A percentile compares a stretch with the other conserved stretches of the same genome.
Conservation (phyloP, 2,797 vertebrate genomes). For the Hyperoplus lanceolatus region DNA sequence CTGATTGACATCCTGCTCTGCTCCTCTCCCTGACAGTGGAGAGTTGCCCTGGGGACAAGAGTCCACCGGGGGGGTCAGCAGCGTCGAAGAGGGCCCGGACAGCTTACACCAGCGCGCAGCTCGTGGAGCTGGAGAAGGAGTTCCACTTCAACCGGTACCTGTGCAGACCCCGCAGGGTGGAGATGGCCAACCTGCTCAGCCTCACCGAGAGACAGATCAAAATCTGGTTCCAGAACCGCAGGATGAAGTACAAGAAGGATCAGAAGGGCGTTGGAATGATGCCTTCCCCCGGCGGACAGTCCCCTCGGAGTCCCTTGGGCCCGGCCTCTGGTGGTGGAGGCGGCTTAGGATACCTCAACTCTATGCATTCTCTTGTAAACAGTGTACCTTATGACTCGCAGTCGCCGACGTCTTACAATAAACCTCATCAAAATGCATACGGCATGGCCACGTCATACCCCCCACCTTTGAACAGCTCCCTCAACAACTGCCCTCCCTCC, state of each 20-base stretch:
- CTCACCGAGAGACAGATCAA: conserved; percentile 99
- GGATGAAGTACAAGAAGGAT: conserved; percentile 99
- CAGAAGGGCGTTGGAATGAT: conserved; percentile 98
- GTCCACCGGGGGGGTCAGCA: conserved; percentile 94
- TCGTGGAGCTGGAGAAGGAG: conserved; percentile 99
- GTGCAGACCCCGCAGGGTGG: conserved; percentile 94
- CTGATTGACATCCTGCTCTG: conserved; percentile 78
- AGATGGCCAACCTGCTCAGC: conserved; percentile 98
- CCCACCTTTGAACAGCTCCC: conserved; percentile 89
- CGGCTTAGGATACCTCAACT: conserved; percentile 93
- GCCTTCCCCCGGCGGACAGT: conserved; percentile 96
- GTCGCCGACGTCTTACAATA: conserved; percentile 94
- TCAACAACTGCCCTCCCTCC: conserved; percentile 93
- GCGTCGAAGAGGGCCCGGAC: conserved; percentile 97
- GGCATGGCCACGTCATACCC: conserved; percentile 93
- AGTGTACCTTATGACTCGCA: conserved; percentile 95
- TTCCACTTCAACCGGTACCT: conserved; percentile 99
- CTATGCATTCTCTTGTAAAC: conserved; percentile 98
- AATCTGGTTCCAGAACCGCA: conserved; percentile 99
- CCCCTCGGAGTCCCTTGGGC: conserved; percentile 92
- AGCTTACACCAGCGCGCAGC: conserved; percentile 98
- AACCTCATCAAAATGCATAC: conserved; percentile 93
- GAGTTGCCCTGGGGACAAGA: conserved; percentile 97
- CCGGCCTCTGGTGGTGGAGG: conserved; percentile 80
- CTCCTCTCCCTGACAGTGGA: conserved; percentile 91